Evolutionary conservation across 2,113 vertebrate genomes (phyloP).

Genomic region (Cyphomyrus discorhynchus): DNA sequence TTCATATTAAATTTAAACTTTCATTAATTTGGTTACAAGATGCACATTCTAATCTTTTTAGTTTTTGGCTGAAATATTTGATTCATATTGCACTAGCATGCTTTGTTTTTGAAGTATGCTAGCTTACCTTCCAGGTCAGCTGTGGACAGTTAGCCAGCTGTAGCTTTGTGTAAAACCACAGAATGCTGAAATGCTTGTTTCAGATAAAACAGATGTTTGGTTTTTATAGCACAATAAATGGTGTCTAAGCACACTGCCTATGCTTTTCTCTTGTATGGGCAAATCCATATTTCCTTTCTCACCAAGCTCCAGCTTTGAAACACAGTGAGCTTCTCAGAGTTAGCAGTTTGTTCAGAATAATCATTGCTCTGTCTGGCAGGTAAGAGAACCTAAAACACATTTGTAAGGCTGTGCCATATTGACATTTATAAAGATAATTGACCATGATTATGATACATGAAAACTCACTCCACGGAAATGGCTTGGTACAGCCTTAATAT

Average conservation of each 20-base stretch:
- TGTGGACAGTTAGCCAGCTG: background rate
- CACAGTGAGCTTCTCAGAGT: background rate
- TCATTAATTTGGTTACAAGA: background rate
- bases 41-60: background rate
- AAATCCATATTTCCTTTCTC: background rate
- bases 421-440: background rate
- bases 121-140: background rate
- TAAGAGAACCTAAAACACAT: background rate
- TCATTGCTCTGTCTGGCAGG: background rate
- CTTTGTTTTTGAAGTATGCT: background rate
- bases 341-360: background rate
- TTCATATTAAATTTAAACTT: background rate
- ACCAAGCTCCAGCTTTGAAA: background rate
- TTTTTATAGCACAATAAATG: background rate
- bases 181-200: background rate
- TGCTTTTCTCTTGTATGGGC: background rate
- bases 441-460: background rate
- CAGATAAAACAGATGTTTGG: background rate
- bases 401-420: background rate
- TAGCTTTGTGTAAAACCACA: background rate
- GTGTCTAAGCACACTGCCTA: background rate
- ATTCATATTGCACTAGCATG: background rate
- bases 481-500: background rate
- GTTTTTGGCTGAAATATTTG: background rate
- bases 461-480: background rate